These are phyloP conservation scores for Drosophila mercatorum DNA, from an alignment of 2,888 invertebrate species.

Conservation along the genomic window DNA sequence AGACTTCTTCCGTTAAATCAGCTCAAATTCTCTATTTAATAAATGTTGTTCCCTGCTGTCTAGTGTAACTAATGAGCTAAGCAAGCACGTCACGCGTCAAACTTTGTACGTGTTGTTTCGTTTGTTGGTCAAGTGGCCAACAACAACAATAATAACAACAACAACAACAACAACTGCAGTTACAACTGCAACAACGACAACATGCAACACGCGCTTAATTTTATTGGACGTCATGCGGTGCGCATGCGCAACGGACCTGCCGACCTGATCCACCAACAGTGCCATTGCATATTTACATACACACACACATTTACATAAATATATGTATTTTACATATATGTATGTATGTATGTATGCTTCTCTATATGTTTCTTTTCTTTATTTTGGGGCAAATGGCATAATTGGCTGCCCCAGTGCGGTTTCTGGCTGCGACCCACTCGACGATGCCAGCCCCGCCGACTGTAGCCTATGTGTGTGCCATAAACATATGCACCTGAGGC, in stretches of 20 bases:
- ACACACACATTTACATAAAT: neutral
- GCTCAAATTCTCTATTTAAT: neutral
- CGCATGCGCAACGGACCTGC: constrained; percentile 69
- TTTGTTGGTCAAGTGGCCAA: constrained; percentile 75
- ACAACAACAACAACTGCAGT: constrained; percentile 19
- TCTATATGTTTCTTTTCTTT: constrained; percentile 19
- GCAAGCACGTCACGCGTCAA: constrained; percentile 76
- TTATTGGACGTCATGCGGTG: constrained; percentile 76
- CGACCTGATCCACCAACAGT: constrained; percentile 41
- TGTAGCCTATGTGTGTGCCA: neutral
- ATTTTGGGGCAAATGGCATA: constrained; percentile 76
- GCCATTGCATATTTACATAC: constrained; percentile 31
- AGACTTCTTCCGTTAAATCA: too few relatives aligned
- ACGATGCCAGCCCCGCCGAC: neutral
- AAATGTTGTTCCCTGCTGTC: constrained; percentile 28
- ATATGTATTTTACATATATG: neutral
- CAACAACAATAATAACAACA: constrained; percentile 36
- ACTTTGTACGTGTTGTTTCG: constrained; percentile 77
- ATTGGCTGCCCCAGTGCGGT: constrained; percentile 65
- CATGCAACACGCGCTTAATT: constrained; percentile 74
- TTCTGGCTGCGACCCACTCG: constrained; percentile 42
- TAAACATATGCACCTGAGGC: constrained; percentile 12
- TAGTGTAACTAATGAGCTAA: constrained; percentile 61
- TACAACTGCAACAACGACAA: constrained; percentile 48
- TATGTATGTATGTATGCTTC: neutral